Percentiles rank a stretch among this genome's conserved stretches.
Conservation (phyloP, 2,797 vertebrate species). For the Platyrinchus mystaceus region DNA sequence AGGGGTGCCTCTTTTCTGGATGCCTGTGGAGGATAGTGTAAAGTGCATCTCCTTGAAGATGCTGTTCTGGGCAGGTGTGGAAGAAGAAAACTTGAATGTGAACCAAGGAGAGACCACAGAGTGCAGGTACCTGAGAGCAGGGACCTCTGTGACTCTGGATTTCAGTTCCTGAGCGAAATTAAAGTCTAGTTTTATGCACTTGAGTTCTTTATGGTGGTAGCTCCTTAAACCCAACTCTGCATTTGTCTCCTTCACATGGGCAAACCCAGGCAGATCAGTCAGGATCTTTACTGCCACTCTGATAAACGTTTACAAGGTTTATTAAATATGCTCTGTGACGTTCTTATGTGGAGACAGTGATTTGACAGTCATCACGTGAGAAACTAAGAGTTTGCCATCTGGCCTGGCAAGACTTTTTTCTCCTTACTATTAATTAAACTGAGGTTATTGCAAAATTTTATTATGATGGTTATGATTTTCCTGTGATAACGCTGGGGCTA, state of each 20-base stretch:
- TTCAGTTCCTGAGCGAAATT: background rate
- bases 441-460: constrained; percentile 41
- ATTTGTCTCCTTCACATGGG: background rate
- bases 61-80: background rate
- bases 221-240: background rate
- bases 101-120: background rate
- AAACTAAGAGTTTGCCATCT: constrained; percentile 5
- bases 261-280: background rate
- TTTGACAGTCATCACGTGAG: background rate
- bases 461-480: constrained; percentile 18
- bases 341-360: background rate
- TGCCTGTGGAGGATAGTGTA: rapidly evolving
- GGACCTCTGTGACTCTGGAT: background rate
- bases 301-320: constrained; percentile 1
- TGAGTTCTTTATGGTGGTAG: background rate
- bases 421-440: constrained; percentile 43
- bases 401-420: background rate
- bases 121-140: background rate
- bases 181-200: background rate
- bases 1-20: background rate
- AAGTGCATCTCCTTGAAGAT: background rate
- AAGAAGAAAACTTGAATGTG: background rate
- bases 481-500: background rate
- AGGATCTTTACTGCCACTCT: background rate
- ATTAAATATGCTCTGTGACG: background rate